Base-by-base conservation (phyloP, 2,888 invertebrate species). In the Erebia epiphron region DNA sequence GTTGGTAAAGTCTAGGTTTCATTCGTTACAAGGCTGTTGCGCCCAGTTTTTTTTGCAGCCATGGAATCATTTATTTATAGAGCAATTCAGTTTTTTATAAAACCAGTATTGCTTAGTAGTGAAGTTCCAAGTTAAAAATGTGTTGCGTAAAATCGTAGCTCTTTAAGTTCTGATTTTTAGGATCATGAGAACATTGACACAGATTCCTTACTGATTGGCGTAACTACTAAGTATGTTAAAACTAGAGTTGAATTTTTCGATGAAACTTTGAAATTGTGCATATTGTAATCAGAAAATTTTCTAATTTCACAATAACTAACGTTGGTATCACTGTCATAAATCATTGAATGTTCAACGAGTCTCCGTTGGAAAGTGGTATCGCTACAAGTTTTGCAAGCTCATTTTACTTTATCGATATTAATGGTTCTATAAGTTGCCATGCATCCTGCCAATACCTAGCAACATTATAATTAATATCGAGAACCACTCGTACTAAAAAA, bases 1-100 rank as follows among this genome's bases (percentile, higher is more conserved):
- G 82, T 77, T 79, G 81, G 81, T 85, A 85, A 83, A 86, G 83
- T 79, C 78, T 76, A 77, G 81, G 83, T 85, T 86, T 85, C 80
- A 81, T 85, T 85, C 21, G 68, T 65, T 67, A 67, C 67, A 64
- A 56, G 61, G 67, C 57, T 68, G 52, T 52, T 43, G 43, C 43
- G 56, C 54, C 64, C 52, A 50, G 50, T 61, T 67, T 73, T 64
- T 62, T 63, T 52, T 64, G 9, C 41, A 64, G 64, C 41, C 41
- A 64, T 41, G 64, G 64, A 35, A 64, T 64, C 13, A 13, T 64
- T 64, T 64, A 54, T 52, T 41, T 52, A 62, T 62, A 62, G 62
- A 62, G 21, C 62, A 62, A 62, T 46, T 43, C 49, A 18, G 43
- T 60, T 61, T 43, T 62, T 49, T 57, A n/a, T n/a, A 14, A 21